phyloP scores from a whole-genome alignment of 1,140 invertebrate genomes.

The Ruditapes philippinarum region DNA sequence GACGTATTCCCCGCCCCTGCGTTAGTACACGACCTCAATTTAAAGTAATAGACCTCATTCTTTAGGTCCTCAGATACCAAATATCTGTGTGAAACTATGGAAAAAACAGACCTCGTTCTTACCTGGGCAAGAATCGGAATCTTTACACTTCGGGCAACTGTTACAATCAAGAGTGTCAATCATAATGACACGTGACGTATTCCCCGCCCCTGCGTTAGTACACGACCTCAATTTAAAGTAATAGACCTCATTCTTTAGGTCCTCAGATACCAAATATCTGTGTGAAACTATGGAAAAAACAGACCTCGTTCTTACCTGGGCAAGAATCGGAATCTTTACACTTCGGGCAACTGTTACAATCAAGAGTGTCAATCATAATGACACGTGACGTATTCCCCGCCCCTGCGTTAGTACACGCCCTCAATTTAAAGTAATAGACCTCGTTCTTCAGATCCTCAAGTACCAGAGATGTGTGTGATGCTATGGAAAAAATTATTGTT shows the following conservation, averaged over 20 bases:
- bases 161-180: no score
- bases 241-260: conserved; percentile 13
- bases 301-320: neutral
- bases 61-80: conserved; percentile 35
- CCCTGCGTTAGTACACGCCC: conserved; percentile 58
- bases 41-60: conserved; percentile 34
- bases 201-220: conserved; percentile 55
- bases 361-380: conserved; percentile 21
- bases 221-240: conserved; percentile 60
- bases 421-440: conserved; percentile 52
- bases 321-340: conserved; percentile 10
- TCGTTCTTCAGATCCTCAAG: conserved; percentile 33
- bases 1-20: conserved; percentile 51
- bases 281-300: no score
- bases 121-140: no score
- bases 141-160: conserved; percentile 21
- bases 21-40: conserved; percentile 55
- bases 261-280: conserved; percentile 43
- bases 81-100: conserved; percentile 44
- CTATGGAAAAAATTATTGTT: no score
- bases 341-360: conserved; percentile 27
- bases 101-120: no score
- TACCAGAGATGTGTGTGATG: conserved; percentile 45
- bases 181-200: conserved; percentile 2
- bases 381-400: conserved; percentile 23